Percentiles rank a stretch among this genome's conserved stretches.
Evolutionary conservation across 2,888 invertebrate genomes (phyloP).

Genomic region (Plebejus melissa): DNA sequence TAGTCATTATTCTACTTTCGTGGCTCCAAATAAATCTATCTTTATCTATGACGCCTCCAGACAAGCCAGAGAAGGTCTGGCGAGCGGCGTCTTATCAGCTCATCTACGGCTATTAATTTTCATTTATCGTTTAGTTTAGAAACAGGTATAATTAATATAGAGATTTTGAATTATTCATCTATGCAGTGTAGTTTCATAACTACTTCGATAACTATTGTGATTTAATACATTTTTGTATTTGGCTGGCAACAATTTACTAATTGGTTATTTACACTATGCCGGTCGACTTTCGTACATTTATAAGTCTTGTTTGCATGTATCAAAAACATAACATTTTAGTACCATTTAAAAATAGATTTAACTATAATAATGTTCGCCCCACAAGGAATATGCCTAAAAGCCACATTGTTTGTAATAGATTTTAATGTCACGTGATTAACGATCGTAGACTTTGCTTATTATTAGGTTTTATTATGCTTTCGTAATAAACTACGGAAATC

Average conservation of each 20-base stretch:
- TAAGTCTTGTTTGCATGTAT: neutral
- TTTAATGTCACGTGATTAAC: conserved; percentile 24
- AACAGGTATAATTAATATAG: neutral
- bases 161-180: neutral
- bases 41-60: conserved; percentile 6
- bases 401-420: conserved; percentile 29
- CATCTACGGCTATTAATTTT: conserved; percentile 9
- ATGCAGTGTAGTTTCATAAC: neutral
- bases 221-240: neutral
- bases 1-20: neutral
- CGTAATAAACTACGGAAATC: conserved; percentile 30
- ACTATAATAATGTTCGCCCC: neutral
- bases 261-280: neutral
- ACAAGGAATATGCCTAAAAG: conserved; percentile 7
- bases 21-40: conserved; percentile 4
- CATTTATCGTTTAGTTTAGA: neutral
- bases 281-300: neutral
- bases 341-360: neutral
- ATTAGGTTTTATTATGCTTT: conserved; percentile 30
- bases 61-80: neutral
- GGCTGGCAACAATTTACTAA: neutral
- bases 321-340: neutral
- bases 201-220: neutral
- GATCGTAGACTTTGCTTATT: neutral
- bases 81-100: neutral